Percentiles rank a stretch among this genome's conserved stretches.
Evolutionary conservation across 2,888 invertebrate species (phyloP).

Genomic region (Mellilla xanthometata): DNA sequence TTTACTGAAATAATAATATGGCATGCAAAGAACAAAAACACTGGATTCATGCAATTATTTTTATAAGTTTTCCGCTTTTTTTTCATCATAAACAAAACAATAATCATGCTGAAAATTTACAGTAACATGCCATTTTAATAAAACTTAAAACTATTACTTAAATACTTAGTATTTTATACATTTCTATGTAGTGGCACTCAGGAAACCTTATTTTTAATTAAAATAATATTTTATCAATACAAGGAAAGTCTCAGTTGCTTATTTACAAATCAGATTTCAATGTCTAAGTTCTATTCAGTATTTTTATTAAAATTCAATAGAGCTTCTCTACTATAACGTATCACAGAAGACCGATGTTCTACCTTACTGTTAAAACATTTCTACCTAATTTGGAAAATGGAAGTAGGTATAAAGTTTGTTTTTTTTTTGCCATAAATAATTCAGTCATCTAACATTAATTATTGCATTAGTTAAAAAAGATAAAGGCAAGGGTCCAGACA

Average conservation of each 20-base stretch:
- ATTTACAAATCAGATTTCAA: not conserved
- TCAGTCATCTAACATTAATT: no score
- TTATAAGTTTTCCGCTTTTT: constrained; percentile 47
- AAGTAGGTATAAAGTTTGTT: no score
- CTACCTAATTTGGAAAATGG: constrained; percentile 5
- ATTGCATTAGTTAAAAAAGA: no score
- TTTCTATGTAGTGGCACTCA: constrained; percentile 11
- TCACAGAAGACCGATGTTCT: constrained; percentile 59
- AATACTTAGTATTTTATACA: constrained; percentile 9
- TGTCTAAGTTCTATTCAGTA: constrained; percentile 18
- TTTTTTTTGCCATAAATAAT: no score
- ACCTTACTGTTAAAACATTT: constrained; percentile 9
- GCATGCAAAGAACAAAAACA: constrained; percentile 71
- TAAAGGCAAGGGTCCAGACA: no score
- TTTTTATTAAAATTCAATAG: constrained; percentile 38
- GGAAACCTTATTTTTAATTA: constrained; percentile 9
- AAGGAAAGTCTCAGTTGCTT: no score
- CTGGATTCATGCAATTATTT: constrained; percentile 72
- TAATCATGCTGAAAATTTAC: constrained; percentile 23
- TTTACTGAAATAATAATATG: constrained; percentile 34
- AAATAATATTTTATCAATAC: no score
- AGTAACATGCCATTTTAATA: constrained; percentile 12
- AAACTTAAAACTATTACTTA: not conserved
- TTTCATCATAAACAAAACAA: constrained; percentile 46
- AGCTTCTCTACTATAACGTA: constrained; percentile 49